Conservation (phyloP, 2,797 vertebrate species). For the Aeoliscus strigatus region DNA sequence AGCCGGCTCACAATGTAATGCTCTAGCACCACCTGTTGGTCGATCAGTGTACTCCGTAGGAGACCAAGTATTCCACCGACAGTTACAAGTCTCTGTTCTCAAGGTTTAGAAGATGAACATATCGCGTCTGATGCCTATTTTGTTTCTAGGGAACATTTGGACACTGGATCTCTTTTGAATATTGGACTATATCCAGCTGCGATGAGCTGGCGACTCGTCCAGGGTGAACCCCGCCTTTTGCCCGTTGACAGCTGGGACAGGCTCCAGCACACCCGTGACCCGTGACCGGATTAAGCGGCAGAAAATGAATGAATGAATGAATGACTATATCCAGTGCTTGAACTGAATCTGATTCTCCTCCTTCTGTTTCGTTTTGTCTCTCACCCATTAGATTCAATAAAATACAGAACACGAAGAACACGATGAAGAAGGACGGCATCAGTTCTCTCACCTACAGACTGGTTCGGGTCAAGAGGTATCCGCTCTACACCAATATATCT, state of each 20-base stretch:
- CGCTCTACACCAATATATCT: slow-evolving; percentile 95
- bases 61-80: not conserved
- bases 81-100: not conserved
- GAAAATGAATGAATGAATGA: too few species aligned
- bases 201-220: too few species aligned
- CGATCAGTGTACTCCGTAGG: not conserved
- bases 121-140: too few species aligned
- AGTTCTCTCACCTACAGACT: slow-evolving; percentile 89
- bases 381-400: slow-evolving; percentile 85
- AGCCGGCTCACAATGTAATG: slow-evolving; percentile 5
- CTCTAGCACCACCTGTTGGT: slow-evolving; percentile 63
- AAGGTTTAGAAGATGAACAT: too few species aligned
- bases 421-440: slow-evolving; percentile 96
- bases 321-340: too few species aligned
- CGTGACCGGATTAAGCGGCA: too few species aligned
- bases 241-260: too few species aligned
- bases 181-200: too few species aligned
- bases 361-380: slow-evolving; percentile 13
- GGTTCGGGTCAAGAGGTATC: slow-evolving; percentile 83
- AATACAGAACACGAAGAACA: slow-evolving; percentile 99
- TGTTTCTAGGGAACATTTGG: too few species aligned
- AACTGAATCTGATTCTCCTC: slow-evolving; percentile 2
- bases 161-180: too few species aligned
- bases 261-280: too few species aligned
- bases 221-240: too few species aligned